Percentiles rank a stretch among this genome's conserved stretches.
Evolutionary conservation across 2,797 vertebrate species (phyloP).

Genomic region (Malurus leucopterus): DNA sequence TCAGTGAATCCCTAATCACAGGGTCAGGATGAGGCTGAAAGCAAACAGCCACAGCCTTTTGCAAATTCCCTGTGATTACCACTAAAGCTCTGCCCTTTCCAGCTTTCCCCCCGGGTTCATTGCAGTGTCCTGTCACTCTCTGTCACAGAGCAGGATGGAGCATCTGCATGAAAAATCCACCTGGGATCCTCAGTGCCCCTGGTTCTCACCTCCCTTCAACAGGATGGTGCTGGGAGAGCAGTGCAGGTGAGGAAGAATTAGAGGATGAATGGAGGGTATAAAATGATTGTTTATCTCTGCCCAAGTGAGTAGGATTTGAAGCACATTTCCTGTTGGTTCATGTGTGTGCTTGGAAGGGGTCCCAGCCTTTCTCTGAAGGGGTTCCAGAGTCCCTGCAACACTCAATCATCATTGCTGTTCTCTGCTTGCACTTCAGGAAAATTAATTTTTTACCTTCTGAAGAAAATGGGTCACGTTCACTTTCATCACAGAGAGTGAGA

Average conservation of each 20-base stretch:
- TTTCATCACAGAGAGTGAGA: not conserved
- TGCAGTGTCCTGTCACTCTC: not conserved
- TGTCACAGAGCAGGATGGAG: not conserved
- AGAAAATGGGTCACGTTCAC: not conserved
- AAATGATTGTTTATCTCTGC: not conserved
- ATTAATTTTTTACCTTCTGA: not conserved
- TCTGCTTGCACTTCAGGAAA: not conserved
- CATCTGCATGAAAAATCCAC: not conserved
- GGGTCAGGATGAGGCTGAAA: not conserved
- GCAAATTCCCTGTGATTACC: not conserved
- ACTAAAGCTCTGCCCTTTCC: not conserved
- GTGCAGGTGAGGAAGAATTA: not conserved
- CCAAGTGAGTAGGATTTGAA: not conserved
- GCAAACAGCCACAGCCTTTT: not conserved
- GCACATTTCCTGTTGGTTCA: not conserved
- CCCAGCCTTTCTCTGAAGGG: not conserved
- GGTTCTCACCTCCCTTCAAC: not conserved
- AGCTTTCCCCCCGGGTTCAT: not conserved
- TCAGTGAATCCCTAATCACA: not conserved
- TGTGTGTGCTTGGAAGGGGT: not conserved
- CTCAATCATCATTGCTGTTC: not conserved
- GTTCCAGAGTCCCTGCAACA: not conserved
- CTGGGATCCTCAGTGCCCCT: not conserved
- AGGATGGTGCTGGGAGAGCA: not conserved
- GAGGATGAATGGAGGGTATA: not conserved